phyloP scores from a whole-genome alignment of 2,888 invertebrate genomes.

The Aporophyla lueneburgensis region DNA sequence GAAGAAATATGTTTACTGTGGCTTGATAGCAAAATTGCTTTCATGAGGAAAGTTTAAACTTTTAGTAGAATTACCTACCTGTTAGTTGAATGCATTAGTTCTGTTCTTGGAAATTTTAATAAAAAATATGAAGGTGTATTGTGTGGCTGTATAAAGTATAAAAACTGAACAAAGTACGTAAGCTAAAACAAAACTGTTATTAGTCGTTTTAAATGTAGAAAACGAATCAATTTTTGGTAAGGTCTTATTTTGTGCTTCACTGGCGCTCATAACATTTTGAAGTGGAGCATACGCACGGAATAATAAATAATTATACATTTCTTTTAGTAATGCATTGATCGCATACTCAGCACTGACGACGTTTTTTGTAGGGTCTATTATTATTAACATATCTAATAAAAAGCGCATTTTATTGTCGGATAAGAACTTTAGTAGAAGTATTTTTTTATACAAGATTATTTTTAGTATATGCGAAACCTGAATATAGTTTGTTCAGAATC shows the following conservation, averaged over 20 bases:
- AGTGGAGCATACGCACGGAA: background rate
- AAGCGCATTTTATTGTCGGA: background rate
- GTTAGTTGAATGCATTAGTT: slow-evolving; percentile 4
- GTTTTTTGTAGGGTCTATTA: background rate
- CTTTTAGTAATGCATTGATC: background rate
- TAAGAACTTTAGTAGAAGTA: background rate
- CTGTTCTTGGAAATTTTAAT: background rate
- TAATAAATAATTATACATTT: background rate
- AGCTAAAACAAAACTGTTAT: background rate
- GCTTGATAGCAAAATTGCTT: background rate
- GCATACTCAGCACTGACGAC: background rate
- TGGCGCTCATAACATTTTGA: too few species aligned
- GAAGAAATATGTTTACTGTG: background rate
- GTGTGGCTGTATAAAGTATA: background rate
- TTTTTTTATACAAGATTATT: too few species aligned
- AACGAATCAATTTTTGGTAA: background rate
- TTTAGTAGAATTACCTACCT: background rate
- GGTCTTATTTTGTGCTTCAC: background rate
- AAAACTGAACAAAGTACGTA: too few species aligned
- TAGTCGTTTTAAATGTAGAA: background rate
- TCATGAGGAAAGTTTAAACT: background rate
- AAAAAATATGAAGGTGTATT: background rate
- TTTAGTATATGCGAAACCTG: too few species aligned
- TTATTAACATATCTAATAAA: background rate
- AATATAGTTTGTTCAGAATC: too few species aligned